Conservation (phyloP, 1,140 invertebrate genomes). For the Argopecten irradians region DNA sequence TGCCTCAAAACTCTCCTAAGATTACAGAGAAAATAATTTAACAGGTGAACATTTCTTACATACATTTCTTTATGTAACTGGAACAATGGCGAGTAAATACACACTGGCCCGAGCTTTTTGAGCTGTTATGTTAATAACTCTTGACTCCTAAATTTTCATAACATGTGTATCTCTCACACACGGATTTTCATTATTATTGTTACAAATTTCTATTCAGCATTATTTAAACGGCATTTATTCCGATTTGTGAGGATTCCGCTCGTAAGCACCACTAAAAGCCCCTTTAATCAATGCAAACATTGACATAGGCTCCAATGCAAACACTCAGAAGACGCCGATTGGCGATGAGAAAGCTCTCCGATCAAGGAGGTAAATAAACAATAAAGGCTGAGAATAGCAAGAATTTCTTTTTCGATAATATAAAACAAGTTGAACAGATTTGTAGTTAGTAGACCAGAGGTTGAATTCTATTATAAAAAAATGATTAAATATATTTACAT, state of each 20-base stretch:
- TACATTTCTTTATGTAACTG: not conserved
- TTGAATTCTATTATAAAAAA: not conserved
- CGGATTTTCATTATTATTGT: constrained; percentile 2
- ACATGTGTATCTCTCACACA: not conserved
- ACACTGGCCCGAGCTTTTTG: not conserved
- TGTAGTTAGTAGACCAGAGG: not conserved
- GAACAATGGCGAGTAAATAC: not conserved
- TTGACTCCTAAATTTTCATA: not conserved
- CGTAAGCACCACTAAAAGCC: constrained; percentile 12
- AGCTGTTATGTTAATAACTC: not conserved
- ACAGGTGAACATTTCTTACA: not conserved
- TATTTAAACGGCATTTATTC: not conserved
- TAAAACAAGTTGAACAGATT: not conserved
- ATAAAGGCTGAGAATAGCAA: not conserved
- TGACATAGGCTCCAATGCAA: not conserved
- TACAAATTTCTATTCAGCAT: not conserved
- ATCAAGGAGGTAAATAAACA: constrained; percentile 3
- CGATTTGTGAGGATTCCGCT: constrained; percentile 6
- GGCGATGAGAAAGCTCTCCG: not conserved
- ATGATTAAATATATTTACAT: not conserved
- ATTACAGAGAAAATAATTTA: not conserved
- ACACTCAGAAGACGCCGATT: not conserved
- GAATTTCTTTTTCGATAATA: not conserved
- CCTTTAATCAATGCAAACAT: not conserved
- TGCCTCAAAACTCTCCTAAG: not conserved